A percentile compares a stretch with the other conserved stretches of the same genome.
Evolutionary conservation across 2,797 vertebrate species (phyloP).

Genomic region (Enteromius treurensis): DNA sequence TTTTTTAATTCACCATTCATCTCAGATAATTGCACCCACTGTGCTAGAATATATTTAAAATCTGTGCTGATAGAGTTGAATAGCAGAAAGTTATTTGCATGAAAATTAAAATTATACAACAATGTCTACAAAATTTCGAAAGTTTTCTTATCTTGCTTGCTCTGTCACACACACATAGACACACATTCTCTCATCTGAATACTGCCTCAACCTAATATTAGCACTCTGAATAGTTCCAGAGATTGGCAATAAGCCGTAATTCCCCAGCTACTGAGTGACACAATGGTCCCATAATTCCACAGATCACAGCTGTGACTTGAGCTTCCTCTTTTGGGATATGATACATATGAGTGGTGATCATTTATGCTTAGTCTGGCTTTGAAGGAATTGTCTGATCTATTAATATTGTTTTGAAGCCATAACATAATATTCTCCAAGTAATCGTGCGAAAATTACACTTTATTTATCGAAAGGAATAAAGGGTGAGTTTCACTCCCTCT

Average conservation of each 20-base stretch:
- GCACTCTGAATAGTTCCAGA: conserved; percentile 18
- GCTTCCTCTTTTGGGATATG: conserved; percentile 8
- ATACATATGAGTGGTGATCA: background rate
- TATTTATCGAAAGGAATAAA: too few species aligned
- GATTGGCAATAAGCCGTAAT: conserved; percentile 10
- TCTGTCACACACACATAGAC: background rate
- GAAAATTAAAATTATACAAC: conserved; percentile 36
- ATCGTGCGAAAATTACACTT: too few species aligned
- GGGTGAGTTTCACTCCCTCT: too few species aligned
- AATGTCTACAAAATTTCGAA: conserved; percentile 10
- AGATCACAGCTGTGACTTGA: conserved; percentile 33
- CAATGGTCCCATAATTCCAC: conserved; percentile 9
- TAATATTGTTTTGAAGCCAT: too few species aligned
- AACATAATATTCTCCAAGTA: too few species aligned
- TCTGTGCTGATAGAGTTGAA: conserved; percentile 31
- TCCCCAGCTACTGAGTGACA: conserved; percentile 1
- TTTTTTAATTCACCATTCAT: conserved; percentile 41
- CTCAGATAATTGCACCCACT: conserved; percentile 37
- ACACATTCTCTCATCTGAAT: conserved; percentile 9
- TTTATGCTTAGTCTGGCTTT: background rate
- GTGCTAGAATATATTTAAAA: conserved; percentile 36
- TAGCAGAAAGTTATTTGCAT: conserved; percentile 38
- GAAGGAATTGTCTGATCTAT: background rate
- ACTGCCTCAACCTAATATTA: conserved; percentile 12
- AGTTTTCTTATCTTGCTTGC: conserved; percentile 38